These are phyloP conservation scores for Acanthacorydalis orientalis DNA, from an alignment of 2,888 invertebrate species.

Conservation along the genomic window DNA sequence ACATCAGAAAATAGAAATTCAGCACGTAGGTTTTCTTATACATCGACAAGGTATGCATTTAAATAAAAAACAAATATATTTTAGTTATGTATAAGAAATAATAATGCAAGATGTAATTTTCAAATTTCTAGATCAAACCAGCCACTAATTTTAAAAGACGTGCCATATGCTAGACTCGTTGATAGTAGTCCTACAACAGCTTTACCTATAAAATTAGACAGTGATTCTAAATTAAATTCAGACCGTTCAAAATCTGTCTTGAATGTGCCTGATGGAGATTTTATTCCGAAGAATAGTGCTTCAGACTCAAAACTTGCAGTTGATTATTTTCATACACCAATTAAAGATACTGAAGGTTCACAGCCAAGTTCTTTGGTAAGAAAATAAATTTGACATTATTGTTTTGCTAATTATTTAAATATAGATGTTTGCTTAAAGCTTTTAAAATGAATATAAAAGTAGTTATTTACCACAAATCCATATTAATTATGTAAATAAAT, in stretches of 20 bases:
- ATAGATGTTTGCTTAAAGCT: no score
- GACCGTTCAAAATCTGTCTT: conserved; percentile 27
- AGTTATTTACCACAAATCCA: no score
- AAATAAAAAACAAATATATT: conserved; percentile 7
- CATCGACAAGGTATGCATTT: conserved; percentile 31
- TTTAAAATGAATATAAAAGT: no score
- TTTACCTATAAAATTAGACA: conserved; percentile 39
- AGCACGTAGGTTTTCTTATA: conserved; percentile 44
- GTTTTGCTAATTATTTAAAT: no score
- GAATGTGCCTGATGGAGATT: conserved; percentile 28
- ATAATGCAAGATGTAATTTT: neutral
- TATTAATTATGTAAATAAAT: neutral
- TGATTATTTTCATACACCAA: conserved; percentile 43
- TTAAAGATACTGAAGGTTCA: conserved; percentile 14
- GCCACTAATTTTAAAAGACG: conserved; percentile 29
- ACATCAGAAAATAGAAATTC: conserved; percentile 18
- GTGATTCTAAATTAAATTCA: conserved; percentile 50
- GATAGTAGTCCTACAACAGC: conserved; percentile 41
- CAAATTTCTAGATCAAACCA: conserved; percentile 3
- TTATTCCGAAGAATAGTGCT: conserved; percentile 59
- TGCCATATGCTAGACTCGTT: conserved; percentile 64
- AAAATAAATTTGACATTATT: neutral
- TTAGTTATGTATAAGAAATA: neutral
- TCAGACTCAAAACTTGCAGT: conserved; percentile 75
- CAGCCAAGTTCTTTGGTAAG: neutral